phyloP scores from a whole-genome alignment of 2,113 vertebrate genomes.

The Daphoenositta chrysoptera region DNA sequence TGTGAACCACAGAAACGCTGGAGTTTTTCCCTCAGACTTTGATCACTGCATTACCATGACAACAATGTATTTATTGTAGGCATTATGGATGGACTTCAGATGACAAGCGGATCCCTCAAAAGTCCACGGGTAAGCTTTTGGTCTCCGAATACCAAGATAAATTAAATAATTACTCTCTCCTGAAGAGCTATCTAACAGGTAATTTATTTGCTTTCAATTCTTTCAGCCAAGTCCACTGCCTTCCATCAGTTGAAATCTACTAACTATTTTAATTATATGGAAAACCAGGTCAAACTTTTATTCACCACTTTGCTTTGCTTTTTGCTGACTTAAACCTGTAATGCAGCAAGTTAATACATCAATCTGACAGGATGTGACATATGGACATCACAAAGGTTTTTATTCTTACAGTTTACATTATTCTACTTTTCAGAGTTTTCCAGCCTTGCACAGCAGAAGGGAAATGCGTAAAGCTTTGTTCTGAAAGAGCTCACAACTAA shows the following conservation, averaged over 20 bases:
- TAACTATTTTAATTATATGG: neutral
- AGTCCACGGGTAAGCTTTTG: neutral
- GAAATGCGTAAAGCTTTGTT: neutral
- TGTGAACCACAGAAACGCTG: neutral
- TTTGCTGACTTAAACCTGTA: neutral
- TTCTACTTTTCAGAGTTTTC: neutral
- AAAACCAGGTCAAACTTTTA: constrained; percentile 9
- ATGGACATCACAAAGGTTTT: neutral
- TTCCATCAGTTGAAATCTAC: neutral
- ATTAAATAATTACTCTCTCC: neutral
- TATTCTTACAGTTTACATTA: neutral
- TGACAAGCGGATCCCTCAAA: neutral
- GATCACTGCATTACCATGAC: constrained; percentile 22
- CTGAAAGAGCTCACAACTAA: neutral
- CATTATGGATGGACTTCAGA: neutral
- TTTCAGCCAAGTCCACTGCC: neutral
- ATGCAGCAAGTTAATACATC: neutral
- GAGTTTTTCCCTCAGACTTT: neutral
- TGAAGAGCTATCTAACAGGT: neutral
- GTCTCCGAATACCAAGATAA: neutral
- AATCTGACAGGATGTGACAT: neutral
- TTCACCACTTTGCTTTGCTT: neutral
- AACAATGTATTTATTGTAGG: constrained; percentile 5
- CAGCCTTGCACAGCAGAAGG: neutral
- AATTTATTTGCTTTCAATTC: neutral